Percentiles rank a stretch among this genome's conserved stretches.
Conservation (phyloP, 2,797 vertebrate genomes). For the Esox lucius region DNA sequence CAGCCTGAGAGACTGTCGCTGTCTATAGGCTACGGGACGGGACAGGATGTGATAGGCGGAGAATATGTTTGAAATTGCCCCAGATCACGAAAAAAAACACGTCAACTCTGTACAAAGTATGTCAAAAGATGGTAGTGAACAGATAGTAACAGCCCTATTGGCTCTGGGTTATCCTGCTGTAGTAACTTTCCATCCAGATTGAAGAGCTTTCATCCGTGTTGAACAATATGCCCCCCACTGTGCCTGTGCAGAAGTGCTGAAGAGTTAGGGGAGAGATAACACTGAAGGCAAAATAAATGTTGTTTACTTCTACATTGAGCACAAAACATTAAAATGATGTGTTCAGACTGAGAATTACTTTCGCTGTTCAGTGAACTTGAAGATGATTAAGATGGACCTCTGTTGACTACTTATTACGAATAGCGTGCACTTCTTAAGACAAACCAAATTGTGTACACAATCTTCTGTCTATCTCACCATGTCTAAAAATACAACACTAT, state of each 20-base stretch:
- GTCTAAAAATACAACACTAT: background rate
- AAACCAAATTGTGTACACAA: background rate
- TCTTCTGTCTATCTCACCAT: background rate
- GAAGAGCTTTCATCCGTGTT: conserved; percentile 56
- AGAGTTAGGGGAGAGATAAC: conserved; percentile 32
- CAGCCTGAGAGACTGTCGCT: conserved; percentile 37
- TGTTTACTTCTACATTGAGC: conserved; percentile 6
- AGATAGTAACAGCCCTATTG: conserved; percentile 5
- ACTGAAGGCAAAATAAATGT: conserved; percentile 12
- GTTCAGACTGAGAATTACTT: background rate
- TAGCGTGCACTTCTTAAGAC: background rate
- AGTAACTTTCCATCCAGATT: conserved; percentile 37
- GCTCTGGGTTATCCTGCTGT: conserved; percentile 22
- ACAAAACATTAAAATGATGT: background rate
- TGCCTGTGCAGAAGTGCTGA: conserved; percentile 30
- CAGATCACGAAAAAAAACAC: conserved; percentile 56
- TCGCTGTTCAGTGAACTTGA: background rate
- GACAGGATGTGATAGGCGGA: conserved; percentile 53
- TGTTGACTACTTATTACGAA: background rate
- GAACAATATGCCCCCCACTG: conserved; percentile 58
- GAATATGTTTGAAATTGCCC: conserved; percentile 65
- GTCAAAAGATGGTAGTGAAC: conserved; percentile 51
- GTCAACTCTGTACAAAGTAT: conserved; percentile 44
- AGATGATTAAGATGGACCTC: background rate
- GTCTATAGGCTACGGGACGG: conserved; percentile 20